Conservation (phyloP, 1,140 invertebrate species). For the Euura lappo region DNA sequence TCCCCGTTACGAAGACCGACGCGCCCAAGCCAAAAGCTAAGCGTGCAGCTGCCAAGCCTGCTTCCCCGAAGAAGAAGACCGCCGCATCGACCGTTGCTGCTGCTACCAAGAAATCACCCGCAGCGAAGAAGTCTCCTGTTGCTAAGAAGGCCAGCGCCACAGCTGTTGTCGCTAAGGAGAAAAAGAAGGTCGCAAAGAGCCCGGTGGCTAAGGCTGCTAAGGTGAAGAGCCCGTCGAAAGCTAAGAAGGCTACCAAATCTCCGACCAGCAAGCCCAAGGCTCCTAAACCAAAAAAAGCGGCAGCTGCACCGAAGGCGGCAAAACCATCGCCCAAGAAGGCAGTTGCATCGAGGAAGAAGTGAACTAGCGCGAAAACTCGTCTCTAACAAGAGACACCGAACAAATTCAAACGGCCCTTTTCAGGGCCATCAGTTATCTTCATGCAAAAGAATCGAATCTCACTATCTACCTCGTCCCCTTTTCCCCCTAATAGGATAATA, state of each 20-base stretch:
- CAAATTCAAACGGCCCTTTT: slow-evolving; percentile 40
- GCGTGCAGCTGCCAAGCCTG: slow-evolving; percentile 24
- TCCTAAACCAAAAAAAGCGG: slow-evolving; percentile 29
- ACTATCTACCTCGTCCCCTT: not conserved
- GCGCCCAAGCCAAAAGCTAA: slow-evolving; percentile 19
- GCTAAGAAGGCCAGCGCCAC: slow-evolving; percentile 24
- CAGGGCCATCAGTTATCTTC: slow-evolving; percentile 35
- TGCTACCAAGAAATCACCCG: slow-evolving; percentile 20
- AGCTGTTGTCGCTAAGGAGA: slow-evolving; percentile 12
- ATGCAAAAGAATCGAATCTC: slow-evolving; percentile 14
- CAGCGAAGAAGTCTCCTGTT: slow-evolving; percentile 26
- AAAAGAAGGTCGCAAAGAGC: slow-evolving; percentile 18
- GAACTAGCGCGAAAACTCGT: not conserved
- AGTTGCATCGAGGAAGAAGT: slow-evolving; percentile 25
- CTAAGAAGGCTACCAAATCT: slow-evolving; percentile 32
- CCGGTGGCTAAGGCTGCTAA: not conserved
- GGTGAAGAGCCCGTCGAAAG: slow-evolving; percentile 25
- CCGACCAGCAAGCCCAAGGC: slow-evolving; percentile 30
- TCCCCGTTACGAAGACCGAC: slow-evolving; percentile 41
- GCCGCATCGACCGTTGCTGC: slow-evolving; percentile 21
- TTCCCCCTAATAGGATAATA: too few relatives aligned
- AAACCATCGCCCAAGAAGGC: slow-evolving; percentile 30
- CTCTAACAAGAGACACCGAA: not conserved
- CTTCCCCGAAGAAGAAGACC: slow-evolving; percentile 34
- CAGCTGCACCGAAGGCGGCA: slow-evolving; percentile 9